Base-by-base conservation (phyloP, 2,888 invertebrate species). In the Ceramica pisi region DNA sequence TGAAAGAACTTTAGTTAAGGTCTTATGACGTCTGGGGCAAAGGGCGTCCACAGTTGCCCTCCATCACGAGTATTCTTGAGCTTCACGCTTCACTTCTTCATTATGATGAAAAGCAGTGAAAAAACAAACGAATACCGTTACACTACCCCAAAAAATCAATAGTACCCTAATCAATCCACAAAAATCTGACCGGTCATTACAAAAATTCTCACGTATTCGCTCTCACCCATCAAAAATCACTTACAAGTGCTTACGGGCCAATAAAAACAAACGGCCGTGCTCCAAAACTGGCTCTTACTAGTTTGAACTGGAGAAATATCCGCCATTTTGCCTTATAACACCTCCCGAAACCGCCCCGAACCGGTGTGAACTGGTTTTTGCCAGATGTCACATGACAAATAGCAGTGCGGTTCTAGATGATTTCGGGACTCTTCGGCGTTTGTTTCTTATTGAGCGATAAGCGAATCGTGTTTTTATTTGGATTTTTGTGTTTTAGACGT, bases 331-430 rank as follows among this genome's bases (percentile, higher is more conserved):
- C 78, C 80, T 75, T 78, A 80, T 84, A 83, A 86, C 86, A 87
- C 86, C 85, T 86, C 84, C 71, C 82, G 74, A 82, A 90, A 88
- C 88, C 86, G 82, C 86, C 87, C 79, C 76, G 81, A 85, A 89
- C 90, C 90, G 88, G 91, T 91, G 90, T 85, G 88, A 91, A 92
- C 91, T 83, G 88, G 88, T 91, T 88, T 82, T 72, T 74, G 82
- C 85, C 93, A 93, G 93, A 91, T 93, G 93, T 89, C 88, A 90
- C 91, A 90, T 91, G 93, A 93, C 91, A 92, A 92, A 93, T 93
- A 87, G 92, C 92, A 80, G 88, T 89, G 92, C 87, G 92, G 93
- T 93, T 84, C 87, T 74, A 84, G 88, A 93, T 92, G 92, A 92
- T 93, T 94, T 92, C 82, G 88, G 89, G 65, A 72, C 70, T 79